Evolutionary conservation across 2,797 vertebrate species (phyloP), one percentile per base, ranked within the genome.

Genomic region (Hydrolagus colliei): DNA sequence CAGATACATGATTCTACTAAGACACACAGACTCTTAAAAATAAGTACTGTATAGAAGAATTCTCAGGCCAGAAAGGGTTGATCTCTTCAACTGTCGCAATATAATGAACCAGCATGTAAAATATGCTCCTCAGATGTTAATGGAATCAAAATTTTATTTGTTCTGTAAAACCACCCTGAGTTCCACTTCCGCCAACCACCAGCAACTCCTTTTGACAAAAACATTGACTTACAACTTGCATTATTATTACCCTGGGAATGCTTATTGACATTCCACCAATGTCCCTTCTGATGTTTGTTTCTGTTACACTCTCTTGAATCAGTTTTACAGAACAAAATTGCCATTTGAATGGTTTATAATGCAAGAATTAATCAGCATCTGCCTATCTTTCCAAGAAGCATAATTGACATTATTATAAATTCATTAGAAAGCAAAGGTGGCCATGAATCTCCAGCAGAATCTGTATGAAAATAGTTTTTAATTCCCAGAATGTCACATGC

Each of bases 81-180:
- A 75, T 35, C 41, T 52, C 41, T 52, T 52, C 41, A 52, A 3
- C 32, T 75, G 32, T 35, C 8, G 59, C 16, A n/a, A n/a, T 18
- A 59, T 4, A 77, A 20, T 77, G 12, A 77, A 59, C 52, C 75
- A 77, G 59, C 52, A 77, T 27, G 27, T 27, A 27, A 3, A 52
- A 52, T 52, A 52, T 52, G 41, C 41, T 52, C 41, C 41, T 52
- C 41, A 52, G 41, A 52, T 92, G 75, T 90, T 88, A 82, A 87
- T 88, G 68, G 86, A 87, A 90, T 90, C 89, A 89, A 88, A 91
- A 91, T 88, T 91, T 90, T 92, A 89, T 86, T 3, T 3, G 6
- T 3, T 52, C 74, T 61, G 16, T 3, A 16, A n/a, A 2, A 9
- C 11, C 14, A 32, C 4, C 12, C 18, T 18, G n/a, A 27, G 14